A percentile compares a stretch with the other conserved stretches of the same genome.
Evolutionary conservation across 2,113 vertebrate species (phyloP).

Genomic region (Cochlearius cochlearius): DNA sequence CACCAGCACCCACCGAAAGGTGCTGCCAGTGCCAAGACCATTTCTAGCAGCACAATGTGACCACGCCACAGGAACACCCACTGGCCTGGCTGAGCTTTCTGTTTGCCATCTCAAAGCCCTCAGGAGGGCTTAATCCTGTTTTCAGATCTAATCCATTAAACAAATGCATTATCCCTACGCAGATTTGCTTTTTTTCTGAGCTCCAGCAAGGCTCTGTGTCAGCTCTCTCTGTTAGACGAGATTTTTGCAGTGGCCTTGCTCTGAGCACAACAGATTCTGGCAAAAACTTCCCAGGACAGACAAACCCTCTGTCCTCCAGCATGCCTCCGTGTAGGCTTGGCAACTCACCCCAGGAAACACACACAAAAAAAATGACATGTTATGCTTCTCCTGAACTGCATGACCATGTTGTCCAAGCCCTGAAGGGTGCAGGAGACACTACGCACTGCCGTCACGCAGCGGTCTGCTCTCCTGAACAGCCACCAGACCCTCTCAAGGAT

Average conservation of each 20-base stretch:
- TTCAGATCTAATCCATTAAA: conserved; percentile 13
- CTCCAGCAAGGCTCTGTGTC: background rate
- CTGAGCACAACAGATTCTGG: background rate
- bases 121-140: conserved; percentile 19
- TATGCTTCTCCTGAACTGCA: background rate
- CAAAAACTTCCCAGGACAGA: background rate
- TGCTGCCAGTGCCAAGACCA: background rate
- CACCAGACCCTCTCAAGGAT: background rate
- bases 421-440: background rate
- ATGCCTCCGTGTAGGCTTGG: background rate
- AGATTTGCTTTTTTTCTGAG: background rate
- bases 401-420: background rate
- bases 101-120: background rate
- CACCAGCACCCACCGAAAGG: background rate
- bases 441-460: rapidly evolving
- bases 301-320: background rate
- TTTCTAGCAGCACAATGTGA: background rate
- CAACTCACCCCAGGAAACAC: background rate
- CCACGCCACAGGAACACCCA: background rate
- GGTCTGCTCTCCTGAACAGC: background rate
- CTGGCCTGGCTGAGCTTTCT: background rate
- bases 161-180: background rate
- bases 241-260: background rate
- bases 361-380: background rate
- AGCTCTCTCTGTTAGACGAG: background rate